These are phyloP conservation scores for Zhuqinia jingwanae DNA, from an alignment of 2,888 invertebrate genomes.

Conservation along the genomic window DNA sequence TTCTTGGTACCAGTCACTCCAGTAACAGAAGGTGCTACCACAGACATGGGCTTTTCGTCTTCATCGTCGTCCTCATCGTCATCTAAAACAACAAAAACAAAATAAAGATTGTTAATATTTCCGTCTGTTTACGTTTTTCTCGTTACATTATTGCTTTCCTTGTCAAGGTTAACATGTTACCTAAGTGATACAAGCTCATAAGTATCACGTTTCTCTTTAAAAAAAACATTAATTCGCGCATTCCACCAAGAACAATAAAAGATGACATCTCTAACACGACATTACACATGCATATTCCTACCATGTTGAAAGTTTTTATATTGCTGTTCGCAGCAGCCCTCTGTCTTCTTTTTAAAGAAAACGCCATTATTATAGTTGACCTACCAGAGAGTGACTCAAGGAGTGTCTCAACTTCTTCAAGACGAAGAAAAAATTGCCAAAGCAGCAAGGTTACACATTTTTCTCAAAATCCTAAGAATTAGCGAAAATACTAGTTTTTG, in stretches of 20 bases:
- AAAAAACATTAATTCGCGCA: background rate
- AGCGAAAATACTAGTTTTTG: conserved; percentile 40
- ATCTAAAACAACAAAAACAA: conserved; percentile 57
- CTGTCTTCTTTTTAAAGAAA: no score
- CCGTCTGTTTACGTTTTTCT: conserved; percentile 82
- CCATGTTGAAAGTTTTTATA: no score
- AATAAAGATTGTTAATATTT: conserved; percentile 31
- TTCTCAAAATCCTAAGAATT: conserved; percentile 6
- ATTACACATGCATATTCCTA: conserved; percentile 22
- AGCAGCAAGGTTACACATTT: conserved; percentile 29
- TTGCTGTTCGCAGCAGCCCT: background rate
- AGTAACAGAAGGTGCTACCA: conserved; percentile 38
- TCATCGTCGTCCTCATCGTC: conserved; percentile 84
- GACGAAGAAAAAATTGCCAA: conserved; percentile 10
- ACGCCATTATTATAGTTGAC: conserved; percentile 24
- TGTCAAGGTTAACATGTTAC: conserved; percentile 70
- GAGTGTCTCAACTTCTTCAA: conserved; percentile 25
- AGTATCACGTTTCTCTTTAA: conserved; percentile 36
- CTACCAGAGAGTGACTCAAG: background rate
- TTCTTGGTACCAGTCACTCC: conserved; percentile 52
- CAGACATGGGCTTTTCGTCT: conserved; percentile 80
- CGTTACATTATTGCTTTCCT: conserved; percentile 83
- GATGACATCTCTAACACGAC: conserved; percentile 35
- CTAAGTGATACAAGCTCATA: conserved; percentile 16
- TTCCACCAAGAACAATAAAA: conserved; percentile 44